Conservation (phyloP, 2,797 vertebrate species). For the Atherinosoma microstoma region DNA sequence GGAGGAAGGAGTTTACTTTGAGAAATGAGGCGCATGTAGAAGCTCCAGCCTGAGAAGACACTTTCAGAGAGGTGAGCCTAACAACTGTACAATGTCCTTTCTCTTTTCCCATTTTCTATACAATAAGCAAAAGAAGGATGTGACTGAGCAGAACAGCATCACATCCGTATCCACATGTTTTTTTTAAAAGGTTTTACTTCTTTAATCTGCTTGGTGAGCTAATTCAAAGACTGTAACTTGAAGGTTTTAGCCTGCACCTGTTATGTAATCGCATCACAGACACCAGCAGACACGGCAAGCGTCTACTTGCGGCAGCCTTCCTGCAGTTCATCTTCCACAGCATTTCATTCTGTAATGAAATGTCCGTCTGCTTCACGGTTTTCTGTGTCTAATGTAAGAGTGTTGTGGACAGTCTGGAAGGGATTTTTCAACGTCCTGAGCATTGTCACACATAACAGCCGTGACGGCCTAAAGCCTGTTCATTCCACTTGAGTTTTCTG, state of each 20-base stretch:
- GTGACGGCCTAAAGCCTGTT: conserved; percentile 44
- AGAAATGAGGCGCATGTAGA: conserved; percentile 60
- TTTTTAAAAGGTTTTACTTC: background rate
- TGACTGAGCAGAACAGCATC: background rate
- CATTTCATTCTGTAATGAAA: conserved; percentile 28
- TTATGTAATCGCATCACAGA: conserved; percentile 54
- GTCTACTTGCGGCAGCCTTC: background rate
- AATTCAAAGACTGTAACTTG: conserved; percentile 40
- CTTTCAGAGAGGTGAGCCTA: conserved; percentile 65
- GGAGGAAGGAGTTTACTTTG: conserved; percentile 45
- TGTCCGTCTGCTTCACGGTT: conserved; percentile 45
- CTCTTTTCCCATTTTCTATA: background rate
- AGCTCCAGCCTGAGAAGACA: conserved; percentile 53
- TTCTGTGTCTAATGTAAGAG: conserved; percentile 40
- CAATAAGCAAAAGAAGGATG: too few relatives aligned
- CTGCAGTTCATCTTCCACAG: conserved; percentile 17
- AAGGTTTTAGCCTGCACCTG: conserved; percentile 14
- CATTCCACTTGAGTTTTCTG: conserved; percentile 41
- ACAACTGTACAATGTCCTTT: background rate
- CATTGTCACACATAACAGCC: conserved; percentile 61
- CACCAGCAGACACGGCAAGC: background rate
- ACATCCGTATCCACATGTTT: background rate
- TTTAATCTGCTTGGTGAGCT: conserved; percentile 44
- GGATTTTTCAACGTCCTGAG: conserved; percentile 52
- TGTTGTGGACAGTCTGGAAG: conserved; percentile 52